Conservation (phyloP, 2,888 invertebrate genomes). For the Dastarcus helophoroides region DNA sequence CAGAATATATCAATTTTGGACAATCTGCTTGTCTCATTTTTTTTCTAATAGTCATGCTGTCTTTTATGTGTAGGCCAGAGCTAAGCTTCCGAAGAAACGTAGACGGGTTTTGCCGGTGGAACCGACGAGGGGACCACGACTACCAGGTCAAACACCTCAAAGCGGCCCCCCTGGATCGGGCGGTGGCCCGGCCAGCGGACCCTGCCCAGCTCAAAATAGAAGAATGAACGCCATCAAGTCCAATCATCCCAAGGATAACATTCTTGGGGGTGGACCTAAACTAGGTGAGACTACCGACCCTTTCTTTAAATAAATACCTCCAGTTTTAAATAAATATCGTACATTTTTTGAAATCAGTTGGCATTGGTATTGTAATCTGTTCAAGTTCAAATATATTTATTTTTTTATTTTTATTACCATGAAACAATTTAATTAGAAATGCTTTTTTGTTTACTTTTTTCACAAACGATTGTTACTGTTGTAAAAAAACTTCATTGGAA, state of each 20-base stretch:
- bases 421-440: no score
- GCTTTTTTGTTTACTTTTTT: no score
- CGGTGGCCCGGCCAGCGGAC: slow-evolving; percentile 42
- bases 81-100: slow-evolving; percentile 97
- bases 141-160: slow-evolving; percentile 38
- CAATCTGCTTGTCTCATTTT: no score
- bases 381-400: no score
- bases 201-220: slow-evolving; percentile 52
- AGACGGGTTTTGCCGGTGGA: slow-evolving; percentile 94
- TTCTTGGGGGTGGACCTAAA: slow-evolving; percentile 47
- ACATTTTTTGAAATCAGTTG: no score
- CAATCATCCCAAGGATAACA: slow-evolving; percentile 71
- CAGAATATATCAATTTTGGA: no score
- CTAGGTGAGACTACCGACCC: slow-evolving; percentile 59
- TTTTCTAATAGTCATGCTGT: background rate
- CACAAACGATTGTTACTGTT: no score
- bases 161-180: slow-evolving; percentile 28
- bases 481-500: no score
- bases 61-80: slow-evolving; percentile 63
- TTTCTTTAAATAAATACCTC: no score
- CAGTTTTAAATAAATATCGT: no score
- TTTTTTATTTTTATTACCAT: no score
- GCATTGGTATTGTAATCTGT: no score
- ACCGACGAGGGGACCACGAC: slow-evolving; percentile 62
- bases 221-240: slow-evolving; percentile 82